Evolutionary conservation across 1,140 invertebrate species (phyloP).

Genomic region (Eulimnadia texana): DNA sequence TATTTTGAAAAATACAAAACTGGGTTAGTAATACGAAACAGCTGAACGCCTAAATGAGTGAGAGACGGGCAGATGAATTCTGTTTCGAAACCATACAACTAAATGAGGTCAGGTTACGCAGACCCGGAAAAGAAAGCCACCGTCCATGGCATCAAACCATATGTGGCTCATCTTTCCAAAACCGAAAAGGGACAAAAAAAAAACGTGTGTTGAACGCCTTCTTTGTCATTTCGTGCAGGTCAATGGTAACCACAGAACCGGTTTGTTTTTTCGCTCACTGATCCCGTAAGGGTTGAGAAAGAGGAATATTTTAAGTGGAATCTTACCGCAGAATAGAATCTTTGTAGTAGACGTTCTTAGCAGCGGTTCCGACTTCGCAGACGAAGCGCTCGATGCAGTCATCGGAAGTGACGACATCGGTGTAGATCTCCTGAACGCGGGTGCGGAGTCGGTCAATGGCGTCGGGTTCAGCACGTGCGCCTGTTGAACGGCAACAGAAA

Average conservation of each 20-base stretch:
- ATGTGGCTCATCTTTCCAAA: too few relatives aligned
- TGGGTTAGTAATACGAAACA: not conserved
- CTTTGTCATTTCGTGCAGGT: too few relatives aligned
- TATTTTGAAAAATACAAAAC: not conserved
- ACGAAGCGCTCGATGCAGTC: constrained; percentile 17
- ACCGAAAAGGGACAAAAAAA: too few relatives aligned
- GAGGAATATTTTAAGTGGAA: not conserved
- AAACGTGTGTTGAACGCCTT: too few relatives aligned
- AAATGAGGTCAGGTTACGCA: not conserved
- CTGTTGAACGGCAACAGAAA: not conserved
- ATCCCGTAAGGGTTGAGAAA: too few relatives aligned
- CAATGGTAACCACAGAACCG: not conserved
- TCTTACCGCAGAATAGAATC: constrained; percentile 16
- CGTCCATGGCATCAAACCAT: too few relatives aligned
- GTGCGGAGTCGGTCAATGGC: constrained; percentile 13
- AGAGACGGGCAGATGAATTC: too few relatives aligned
- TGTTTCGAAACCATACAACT: too few relatives aligned
- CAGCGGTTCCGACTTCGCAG: constrained; percentile 15
- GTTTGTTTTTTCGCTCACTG: too few relatives aligned
- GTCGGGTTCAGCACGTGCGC: not conserved
- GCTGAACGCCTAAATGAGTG: too few relatives aligned
- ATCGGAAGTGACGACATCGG: constrained; percentile 13
- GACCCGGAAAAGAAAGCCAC: too few relatives aligned
- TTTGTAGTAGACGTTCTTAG: constrained; percentile 17
- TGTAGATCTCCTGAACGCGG: constrained; percentile 13